These are phyloP conservation scores for Egretta garzetta DNA, from an alignment of 2,113 vertebrate species.

Conservation along the genomic window DNA sequence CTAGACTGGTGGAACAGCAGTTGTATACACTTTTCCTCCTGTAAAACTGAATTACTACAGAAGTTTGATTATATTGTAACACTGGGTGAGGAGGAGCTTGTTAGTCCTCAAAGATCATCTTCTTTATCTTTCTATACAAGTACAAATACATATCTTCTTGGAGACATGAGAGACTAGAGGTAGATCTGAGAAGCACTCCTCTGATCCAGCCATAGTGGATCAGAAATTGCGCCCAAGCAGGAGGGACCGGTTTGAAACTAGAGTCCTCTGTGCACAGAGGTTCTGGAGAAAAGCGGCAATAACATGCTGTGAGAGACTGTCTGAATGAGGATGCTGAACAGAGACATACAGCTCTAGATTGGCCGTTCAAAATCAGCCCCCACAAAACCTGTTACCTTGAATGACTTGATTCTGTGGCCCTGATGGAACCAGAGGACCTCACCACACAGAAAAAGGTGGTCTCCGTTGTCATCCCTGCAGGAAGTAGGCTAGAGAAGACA, in stretches of 20 bases:
- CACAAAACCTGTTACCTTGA: neutral
- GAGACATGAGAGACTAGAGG: neutral
- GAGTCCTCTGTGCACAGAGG: too few relatives aligned
- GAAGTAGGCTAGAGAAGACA: neutral
- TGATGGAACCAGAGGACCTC: neutral
- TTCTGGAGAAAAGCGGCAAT: neutral
- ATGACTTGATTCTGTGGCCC: neutral
- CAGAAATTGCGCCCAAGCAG: neutral
- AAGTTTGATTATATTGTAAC: neutral
- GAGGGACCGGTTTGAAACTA: neutral
- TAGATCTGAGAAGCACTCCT: neutral
- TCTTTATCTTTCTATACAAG: neutral
- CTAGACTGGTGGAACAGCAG: neutral
- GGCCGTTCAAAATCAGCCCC: neutral
- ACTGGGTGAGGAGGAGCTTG: fast-evolving
- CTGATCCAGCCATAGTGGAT: neutral
- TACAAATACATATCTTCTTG: neutral
- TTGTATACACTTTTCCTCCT: neutral
- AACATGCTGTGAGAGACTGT: neutral
- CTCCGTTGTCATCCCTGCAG: fast-evolving
- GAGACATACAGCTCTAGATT: neutral
- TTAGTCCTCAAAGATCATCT: neutral
- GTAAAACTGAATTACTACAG: neutral
- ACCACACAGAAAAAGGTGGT: neutral
- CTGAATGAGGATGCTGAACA: neutral